phyloP scores from a whole-genome alignment of 1,140 invertebrate species.

The Chrysomallon squamiferum region DNA sequence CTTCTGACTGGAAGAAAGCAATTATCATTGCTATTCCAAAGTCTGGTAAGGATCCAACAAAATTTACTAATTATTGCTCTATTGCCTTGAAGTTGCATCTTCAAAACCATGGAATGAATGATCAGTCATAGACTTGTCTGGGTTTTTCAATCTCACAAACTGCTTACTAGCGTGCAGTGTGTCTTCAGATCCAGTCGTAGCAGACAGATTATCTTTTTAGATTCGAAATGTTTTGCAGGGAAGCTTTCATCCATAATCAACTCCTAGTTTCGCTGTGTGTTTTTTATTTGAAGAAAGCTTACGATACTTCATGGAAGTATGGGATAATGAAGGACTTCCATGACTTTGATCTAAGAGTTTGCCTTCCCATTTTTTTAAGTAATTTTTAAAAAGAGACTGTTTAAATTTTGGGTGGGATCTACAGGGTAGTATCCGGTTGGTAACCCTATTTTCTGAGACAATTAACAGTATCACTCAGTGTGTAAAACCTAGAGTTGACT shows the following conservation, averaged over 20 bases:
- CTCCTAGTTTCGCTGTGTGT: conserved; percentile 9
- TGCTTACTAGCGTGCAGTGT: not conserved
- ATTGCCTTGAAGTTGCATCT: not conserved
- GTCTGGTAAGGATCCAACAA: not conserved
- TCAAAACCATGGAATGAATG: conserved; percentile 11
- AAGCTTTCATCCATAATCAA: conserved; percentile 9
- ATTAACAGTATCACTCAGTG: conserved; percentile 2
- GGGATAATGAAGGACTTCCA: conserved; percentile 12
- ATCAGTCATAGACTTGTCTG: conserved; percentile 3
- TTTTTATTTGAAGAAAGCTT: conserved; percentile 15
- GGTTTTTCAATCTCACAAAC: not conserved
- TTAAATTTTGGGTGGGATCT: conserved; percentile 6
- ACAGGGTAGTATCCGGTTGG: conserved; percentile 14
- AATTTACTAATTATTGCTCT: not conserved
- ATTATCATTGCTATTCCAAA: not conserved
- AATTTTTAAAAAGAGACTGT: conserved; percentile 1
- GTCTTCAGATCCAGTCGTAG: not conserved
- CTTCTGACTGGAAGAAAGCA: not conserved
- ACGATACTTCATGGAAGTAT: conserved; percentile 19
- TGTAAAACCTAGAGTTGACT: not conserved
- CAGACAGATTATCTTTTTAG: conserved; percentile 4
- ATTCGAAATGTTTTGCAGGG: conserved; percentile 6
- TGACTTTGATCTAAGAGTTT: not conserved
- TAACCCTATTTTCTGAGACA: conserved; percentile 7
- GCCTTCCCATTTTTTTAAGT: conserved; percentile 7